These are phyloP conservation scores for Alectoris magna DNA, from an alignment of 2,797 vertebrate species.

Conservation along the genomic window DNA sequence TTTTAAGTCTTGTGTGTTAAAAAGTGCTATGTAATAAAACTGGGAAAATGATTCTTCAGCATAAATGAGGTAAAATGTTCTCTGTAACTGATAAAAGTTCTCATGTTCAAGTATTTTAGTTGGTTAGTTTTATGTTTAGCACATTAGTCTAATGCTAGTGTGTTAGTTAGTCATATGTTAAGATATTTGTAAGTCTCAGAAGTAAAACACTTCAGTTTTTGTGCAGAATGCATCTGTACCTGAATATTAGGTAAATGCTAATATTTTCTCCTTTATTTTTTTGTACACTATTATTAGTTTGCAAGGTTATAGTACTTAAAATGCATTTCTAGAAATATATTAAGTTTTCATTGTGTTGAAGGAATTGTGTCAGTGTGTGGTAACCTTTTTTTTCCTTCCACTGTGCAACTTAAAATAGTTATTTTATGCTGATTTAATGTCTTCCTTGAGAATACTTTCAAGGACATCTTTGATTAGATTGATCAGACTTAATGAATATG, in stretches of 20 bases:
- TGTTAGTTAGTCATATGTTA: not conserved
- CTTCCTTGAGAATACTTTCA: conserved; percentile 68
- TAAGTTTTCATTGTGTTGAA: not conserved
- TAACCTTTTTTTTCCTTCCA: conserved; percentile 30
- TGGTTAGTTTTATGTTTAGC: no score
- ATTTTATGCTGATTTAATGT: conserved; percentile 73
- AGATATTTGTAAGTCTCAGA: not conserved
- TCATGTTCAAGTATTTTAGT: not conserved
- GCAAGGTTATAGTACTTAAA: not conserved
- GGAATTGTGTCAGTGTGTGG: not conserved
- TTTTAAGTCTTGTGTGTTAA: not conserved
- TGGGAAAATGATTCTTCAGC: not conserved
- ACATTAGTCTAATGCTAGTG: not conserved
- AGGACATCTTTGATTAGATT: conserved; percentile 77
- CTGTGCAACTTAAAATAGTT: conserved; percentile 33
- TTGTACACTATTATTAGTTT: not conserved
- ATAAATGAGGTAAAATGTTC: not conserved
- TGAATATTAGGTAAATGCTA: not conserved
- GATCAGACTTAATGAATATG: conserved; percentile 77
- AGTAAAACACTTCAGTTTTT: not conserved
- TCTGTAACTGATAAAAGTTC: not conserved
- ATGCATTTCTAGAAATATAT: not conserved
- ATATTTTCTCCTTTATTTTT: not conserved
- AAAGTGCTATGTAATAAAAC: not conserved
- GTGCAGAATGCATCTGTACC: not conserved